Evolutionary conservation across 2,113 vertebrate genomes (phyloP), one percentile per base, ranked within the genome.

Genomic region (Onychostoma macrolepis): DNA sequence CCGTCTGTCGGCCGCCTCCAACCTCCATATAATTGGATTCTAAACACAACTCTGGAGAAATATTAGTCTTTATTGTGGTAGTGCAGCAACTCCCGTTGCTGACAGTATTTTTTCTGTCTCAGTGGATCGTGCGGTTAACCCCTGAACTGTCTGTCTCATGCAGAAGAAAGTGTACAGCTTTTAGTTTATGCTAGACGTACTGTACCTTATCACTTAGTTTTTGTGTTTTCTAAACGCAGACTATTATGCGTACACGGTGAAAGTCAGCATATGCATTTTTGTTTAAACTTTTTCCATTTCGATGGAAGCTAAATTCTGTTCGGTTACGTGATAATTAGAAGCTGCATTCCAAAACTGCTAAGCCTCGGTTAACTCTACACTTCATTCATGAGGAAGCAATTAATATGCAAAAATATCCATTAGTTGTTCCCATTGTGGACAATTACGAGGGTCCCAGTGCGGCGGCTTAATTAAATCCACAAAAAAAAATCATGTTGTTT

Each of bases 1-100:
- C 78, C 19, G 17, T 79, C 76, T 87, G 63, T 85, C 87, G 56
- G 81, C 87, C 82, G 53, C 78, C 74, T 74, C 85, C 86, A 33
- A 72, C 65, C 72, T 56, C 86, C 75, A 38, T 83, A 79, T 90
- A 90, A 91, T 90, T 90, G 90, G 91, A 92, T 90, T 92, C 88
- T 81, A 84, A 89, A 88, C 88, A 84, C 89, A 89, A 86, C 91
- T 89, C 87, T 13, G 79, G 88, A 88, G 87, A 87, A 92, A 90
- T 91, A 88, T 89, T 82, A 84, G 79, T 84, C 89, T 90, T 88
- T 87, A 89, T 88, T 88, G 89, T 90, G 87, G 89, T 67, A 76
- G 83, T 56, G 88, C 83, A 80, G 71, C 33, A 83, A 72, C 87
- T 80, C 76, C 71, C 74, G 72, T 84, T 85, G 87, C 87, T 90